Percentiles rank a stretch among this genome's conserved stretches.
phyloP scores from a whole-genome alignment of 2,888 invertebrate genomes.

The Melieria picta region DNA sequence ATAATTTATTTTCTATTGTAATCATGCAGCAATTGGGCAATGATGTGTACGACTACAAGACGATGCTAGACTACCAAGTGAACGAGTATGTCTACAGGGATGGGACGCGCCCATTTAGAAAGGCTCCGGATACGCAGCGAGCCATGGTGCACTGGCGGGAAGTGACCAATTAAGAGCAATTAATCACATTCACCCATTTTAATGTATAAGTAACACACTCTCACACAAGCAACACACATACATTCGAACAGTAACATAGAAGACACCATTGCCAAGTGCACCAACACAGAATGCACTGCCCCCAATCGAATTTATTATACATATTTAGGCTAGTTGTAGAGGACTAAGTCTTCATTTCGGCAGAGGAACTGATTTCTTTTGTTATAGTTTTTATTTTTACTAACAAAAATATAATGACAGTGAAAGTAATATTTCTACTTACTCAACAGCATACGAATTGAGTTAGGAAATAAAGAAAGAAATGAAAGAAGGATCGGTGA shows the following conservation, averaged over 20 bases:
- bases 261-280: neutral
- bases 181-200: neutral
- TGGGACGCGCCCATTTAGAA: slow-evolving; percentile 77
- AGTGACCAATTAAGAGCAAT: slow-evolving; percentile 41
- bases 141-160: slow-evolving; percentile 84
- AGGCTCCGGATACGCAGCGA: slow-evolving; percentile 80
- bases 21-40: slow-evolving; percentile 79
- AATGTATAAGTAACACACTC: neutral
- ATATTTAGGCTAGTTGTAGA: no score
- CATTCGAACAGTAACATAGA: neutral
- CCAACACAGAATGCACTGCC: neutral
- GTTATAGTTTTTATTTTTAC: no score
- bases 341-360: no score
- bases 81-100: slow-evolving; percentile 80
- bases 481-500: no score
- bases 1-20: neutral
- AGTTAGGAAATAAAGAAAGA: no score
- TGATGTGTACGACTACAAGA: slow-evolving; percentile 82
- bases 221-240: neutral
- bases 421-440: no score
- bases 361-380: no score
- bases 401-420: no score
- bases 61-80: slow-evolving; percentile 81
- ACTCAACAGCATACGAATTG: no score
- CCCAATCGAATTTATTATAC: no score